Evolutionary conservation across 2,888 invertebrate species (phyloP).

Genomic region (Netelia fuscicornis): DNA sequence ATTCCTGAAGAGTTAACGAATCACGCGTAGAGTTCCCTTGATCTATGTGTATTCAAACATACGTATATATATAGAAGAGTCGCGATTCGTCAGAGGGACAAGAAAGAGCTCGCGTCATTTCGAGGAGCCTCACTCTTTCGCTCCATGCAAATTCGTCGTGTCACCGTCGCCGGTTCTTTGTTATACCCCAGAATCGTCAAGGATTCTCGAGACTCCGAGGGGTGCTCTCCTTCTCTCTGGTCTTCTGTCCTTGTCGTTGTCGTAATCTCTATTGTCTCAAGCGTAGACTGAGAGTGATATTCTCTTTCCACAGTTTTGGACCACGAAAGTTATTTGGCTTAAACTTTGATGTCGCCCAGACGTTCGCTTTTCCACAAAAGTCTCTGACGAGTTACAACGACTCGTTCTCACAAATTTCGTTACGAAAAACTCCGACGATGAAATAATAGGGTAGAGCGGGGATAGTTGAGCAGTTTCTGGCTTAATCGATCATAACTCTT

Average conservation of each 20-base stretch:
- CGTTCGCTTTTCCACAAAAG: conserved; percentile 22
- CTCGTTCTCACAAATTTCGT: not conserved
- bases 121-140: conserved; percentile 33
- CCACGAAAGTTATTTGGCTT: conserved; percentile 58
- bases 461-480: too few species aligned
- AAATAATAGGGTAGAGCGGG: too few species aligned
- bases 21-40: conserved; percentile 25
- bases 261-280: conserved; percentile 75
- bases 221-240: conserved; percentile 49
- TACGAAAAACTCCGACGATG: too few species aligned
- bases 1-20: conserved; percentile 41
- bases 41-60: not conserved
- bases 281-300: conserved; percentile 52
- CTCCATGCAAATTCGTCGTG: conserved; percentile 73
- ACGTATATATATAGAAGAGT: conserved; percentile 14
- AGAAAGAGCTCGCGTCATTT: conserved; percentile 57
- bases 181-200: conserved; percentile 73
- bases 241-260: conserved; percentile 45
- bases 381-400: not conserved
- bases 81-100: conserved; percentile 26
- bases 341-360: conserved; percentile 39
- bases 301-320: conserved; percentile 20
- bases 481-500: too few species aligned
- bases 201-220: conserved; percentile 66
- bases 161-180: conserved; percentile 68